Conservation (phyloP, 2,113 vertebrate genomes). For the Coptodon bakossiorum region DNA sequence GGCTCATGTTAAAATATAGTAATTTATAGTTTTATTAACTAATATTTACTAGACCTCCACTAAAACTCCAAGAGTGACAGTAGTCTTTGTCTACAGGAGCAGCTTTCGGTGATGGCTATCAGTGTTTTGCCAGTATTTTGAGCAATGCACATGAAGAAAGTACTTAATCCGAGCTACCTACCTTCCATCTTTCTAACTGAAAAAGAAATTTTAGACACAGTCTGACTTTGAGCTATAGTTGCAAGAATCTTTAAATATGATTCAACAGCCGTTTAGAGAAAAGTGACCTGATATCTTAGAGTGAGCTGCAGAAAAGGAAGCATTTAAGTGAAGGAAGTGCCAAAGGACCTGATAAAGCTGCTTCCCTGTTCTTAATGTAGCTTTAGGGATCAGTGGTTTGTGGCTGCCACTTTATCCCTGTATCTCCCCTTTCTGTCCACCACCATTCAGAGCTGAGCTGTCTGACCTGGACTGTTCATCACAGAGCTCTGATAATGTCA, state of each 20-base stretch:
- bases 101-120: not conserved
- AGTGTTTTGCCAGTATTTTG: not conserved
- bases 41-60: not conserved
- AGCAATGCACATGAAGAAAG: not conserved
- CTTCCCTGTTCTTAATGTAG: not conserved
- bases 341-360: not conserved
- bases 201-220: not conserved
- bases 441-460: not conserved
- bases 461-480: slow-evolving; percentile 2
- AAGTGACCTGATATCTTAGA: not conserved
- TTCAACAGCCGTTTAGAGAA: not conserved
- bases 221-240: not conserved
- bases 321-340: not conserved
- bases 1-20: not conserved
- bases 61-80: not conserved
- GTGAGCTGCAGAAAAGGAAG: not conserved
- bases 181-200: not conserved
- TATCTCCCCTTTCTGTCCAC: not conserved
- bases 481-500: slow-evolving; percentile 14
- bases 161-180: not conserved
- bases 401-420: not conserved
- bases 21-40: not conserved
- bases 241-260: not conserved
- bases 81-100: not conserved
- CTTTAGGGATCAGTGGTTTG: slow-evolving; percentile 1